Evolutionary conservation across 2,113 vertebrate genomes (phyloP).

Genomic region (Nanorana parkeri): DNA sequence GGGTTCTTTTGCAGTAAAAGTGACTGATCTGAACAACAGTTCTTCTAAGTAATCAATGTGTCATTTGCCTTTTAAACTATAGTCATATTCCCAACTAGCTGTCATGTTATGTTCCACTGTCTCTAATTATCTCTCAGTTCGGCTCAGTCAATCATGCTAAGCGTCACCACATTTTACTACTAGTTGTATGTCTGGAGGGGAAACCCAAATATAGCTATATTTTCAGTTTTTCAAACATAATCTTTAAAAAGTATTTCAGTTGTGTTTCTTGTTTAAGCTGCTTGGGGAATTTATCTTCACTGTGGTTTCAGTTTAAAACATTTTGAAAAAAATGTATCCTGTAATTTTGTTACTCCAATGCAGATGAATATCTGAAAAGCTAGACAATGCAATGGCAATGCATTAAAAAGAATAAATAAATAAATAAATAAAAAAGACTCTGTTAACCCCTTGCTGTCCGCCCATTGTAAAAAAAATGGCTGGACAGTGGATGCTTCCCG

Average conservation of each 20-base stretch:
- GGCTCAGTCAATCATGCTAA: conserved; percentile 4
- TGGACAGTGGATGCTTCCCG: no score
- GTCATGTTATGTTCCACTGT: neutral
- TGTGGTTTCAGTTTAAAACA: no score
- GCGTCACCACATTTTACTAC: neutral
- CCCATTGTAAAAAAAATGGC: no score
- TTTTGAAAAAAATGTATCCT: no score
- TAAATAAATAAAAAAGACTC: no score
- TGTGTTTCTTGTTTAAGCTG: conserved; percentile 5
- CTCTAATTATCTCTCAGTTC: neutral
- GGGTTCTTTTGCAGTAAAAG: neutral
- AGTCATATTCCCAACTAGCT: neutral
- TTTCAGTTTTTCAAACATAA: conserved; percentile 3
- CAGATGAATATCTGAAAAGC: no score
- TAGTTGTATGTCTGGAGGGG: neutral
- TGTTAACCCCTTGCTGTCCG: no score
- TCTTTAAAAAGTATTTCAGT: conserved; percentile 8
- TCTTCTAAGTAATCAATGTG: neutral
- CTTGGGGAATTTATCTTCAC: neutral
- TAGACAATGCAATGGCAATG: no score
- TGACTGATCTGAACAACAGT: neutral
- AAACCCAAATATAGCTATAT: conserved; percentile 12
- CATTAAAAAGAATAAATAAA: no score
- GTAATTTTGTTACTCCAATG: no score
- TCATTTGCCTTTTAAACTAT: neutral